phyloP scores from a whole-genome alignment of 2,113 vertebrate genomes.

The Microtus oregoni region DNA sequence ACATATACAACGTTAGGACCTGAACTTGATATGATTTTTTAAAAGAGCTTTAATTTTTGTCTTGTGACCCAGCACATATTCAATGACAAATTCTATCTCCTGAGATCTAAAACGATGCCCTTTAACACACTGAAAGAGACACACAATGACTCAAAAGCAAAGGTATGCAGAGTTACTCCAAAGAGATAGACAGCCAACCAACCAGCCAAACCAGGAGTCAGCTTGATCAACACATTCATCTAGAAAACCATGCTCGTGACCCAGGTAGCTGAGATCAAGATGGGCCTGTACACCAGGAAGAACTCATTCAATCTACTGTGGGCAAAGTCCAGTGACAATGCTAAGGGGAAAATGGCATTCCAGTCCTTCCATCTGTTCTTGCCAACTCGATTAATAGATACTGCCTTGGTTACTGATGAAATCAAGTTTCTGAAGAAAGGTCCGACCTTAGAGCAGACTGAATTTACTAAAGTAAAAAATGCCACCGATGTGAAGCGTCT shows the following conservation, averaged over 20 bases:
- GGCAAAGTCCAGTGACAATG: background rate
- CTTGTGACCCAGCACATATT: conserved; percentile 2
- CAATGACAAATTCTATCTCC: conserved; percentile 47
- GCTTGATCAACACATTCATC: conserved; percentile 45
- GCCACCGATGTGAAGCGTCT: background rate
- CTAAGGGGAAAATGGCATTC: background rate
- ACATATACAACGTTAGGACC: background rate
- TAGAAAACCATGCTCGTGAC: background rate
- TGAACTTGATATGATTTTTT: background rate
- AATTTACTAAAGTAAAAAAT: conserved; percentile 22
- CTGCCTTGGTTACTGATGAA: conserved; percentile 15
- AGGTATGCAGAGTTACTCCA: conserved; percentile 46
- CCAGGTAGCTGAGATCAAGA: background rate
- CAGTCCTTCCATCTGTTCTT: background rate
- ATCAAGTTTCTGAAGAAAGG: conserved; percentile 52
- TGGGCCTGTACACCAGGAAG: background rate
- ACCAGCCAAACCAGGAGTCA: conserved; percentile 47
- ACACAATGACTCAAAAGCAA: conserved; percentile 15
- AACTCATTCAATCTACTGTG: background rate
- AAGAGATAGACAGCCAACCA: conserved; percentile 18
- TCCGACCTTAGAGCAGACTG: background rate
- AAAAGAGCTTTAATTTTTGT: conserved; percentile 21
- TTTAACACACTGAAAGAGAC: conserved; percentile 48
- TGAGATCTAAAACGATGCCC: conserved; percentile 22
- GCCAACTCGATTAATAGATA: conserved; percentile 2